Evolutionary conservation across 2,113 vertebrate genomes (phyloP), one percentile per base, ranked within the genome.

Genomic region (Apistogramma diplotaenia): DNA sequence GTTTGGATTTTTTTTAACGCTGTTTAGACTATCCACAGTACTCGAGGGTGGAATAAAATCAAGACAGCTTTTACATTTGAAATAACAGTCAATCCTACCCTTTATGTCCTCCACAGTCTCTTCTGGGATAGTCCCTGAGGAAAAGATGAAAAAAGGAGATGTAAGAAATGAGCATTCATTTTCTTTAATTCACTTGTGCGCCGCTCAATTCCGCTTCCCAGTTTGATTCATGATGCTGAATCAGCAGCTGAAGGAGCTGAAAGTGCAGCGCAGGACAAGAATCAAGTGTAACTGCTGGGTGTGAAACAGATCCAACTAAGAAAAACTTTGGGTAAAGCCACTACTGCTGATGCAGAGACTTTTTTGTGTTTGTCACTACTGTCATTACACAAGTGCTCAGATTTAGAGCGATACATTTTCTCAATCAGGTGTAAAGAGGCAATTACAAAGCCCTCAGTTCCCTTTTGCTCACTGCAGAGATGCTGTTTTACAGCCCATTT

Each of bases 91-190:
- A 27, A 75, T 82, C 89, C 85, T 92, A 99, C 98, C 98, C 94
- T 99, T 99, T 86, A 99, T 97, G 78, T 99, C 98, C 83, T 99
- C 98, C 76, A 99, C 95, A n/a, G 97, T 91, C 27, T 98, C 96
- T 93, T 99, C 98, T 85, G 97, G 95, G 80, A 99, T 93, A 25
- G 95, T 96, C 61, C 97, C 98, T 99, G 87, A 35, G 76, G 13
- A 82, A 74, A 70, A 84, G 4, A 87, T 35, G n/a, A 37, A 85
- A 59, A 81, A 2, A 49, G n/a, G 58, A 9, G 16, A 51, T 51
- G 51, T 31, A 31, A 49, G 3, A 70, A 70, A 70, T 70, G 1
- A 70, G 51, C 16, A 19, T 0, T 29, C 1, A 3, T 19, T 51
- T 70, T 8, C 65, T 70, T n/a, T 43, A 31, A 46, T 23, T 61